phyloP scores from a whole-genome alignment of 2,113 vertebrate species.

The Rhineura floridana region DNA sequence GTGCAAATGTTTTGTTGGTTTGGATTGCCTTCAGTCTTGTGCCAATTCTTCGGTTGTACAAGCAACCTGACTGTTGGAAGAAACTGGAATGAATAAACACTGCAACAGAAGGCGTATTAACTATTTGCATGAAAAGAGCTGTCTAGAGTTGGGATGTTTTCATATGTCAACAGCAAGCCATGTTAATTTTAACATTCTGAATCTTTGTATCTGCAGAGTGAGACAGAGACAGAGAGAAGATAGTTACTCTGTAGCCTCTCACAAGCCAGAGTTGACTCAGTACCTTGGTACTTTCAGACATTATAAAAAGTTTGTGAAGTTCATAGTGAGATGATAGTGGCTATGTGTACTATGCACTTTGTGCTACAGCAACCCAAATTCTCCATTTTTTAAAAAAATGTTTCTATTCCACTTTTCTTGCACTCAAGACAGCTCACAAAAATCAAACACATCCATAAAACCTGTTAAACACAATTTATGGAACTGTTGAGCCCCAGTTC shows the following conservation, averaged over 20 bases:
- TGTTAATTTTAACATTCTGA: background rate
- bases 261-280: background rate
- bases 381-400: background rate
- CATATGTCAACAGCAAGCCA: background rate
- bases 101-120: conserved; percentile 72
- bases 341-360: too few relatives aligned
- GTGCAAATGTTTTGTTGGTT: conserved; percentile 68
- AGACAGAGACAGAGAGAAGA: background rate
- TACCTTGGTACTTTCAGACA: background rate
- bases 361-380: background rate
- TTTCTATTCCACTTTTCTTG: background rate
- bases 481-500: too few relatives aligned
- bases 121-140: conserved; percentile 51
- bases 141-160: conserved; percentile 17
- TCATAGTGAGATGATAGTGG: background rate
- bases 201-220: background rate
- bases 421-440: background rate
- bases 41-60: conserved; percentile 73
- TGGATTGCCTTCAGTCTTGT: conserved; percentile 67
- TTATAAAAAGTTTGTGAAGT: background rate
- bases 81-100: conserved; percentile 65
- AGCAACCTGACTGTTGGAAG: conserved; percentile 73
- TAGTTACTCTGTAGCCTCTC: background rate
- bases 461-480: background rate
- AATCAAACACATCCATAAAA: background rate